Evolutionary conservation across 2,113 vertebrate species (phyloP).

Genomic region (Spheniscus mendiculus): DNA sequence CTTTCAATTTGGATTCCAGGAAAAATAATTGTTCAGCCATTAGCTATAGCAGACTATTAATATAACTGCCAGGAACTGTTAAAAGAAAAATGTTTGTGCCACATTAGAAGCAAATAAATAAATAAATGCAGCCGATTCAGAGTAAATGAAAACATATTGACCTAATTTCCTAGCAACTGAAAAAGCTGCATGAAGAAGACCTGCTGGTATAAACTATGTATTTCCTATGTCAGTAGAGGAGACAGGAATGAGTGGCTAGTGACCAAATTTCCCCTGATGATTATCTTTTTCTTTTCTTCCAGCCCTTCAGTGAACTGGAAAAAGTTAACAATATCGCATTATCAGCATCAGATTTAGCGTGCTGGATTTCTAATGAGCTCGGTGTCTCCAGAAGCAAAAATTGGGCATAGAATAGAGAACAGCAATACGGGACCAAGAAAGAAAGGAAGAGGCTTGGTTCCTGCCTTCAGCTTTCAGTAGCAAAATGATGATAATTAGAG

Average conservation of each 20-base stretch:
- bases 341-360: not conserved
- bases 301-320: not conserved
- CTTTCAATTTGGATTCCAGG: conserved; percentile 27
- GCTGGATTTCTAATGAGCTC: not conserved
- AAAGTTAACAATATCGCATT: not conserved
- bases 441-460: not conserved
- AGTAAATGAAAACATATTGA: conserved; percentile 42
- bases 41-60: conserved; percentile 41
- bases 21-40: conserved; percentile 40
- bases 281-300: not conserved
- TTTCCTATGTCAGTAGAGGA: not conserved
- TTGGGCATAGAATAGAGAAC: not conserved
- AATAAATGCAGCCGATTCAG: not conserved
- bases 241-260: not conserved
- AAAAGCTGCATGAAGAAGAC: not conserved
- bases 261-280: not conserved
- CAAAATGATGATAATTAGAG: not conserved
- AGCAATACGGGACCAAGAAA: not conserved
- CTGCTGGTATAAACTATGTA: conserved; percentile 17
- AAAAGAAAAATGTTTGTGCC: conserved; percentile 8
- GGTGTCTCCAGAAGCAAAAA: not conserved
- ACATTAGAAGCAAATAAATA: not conserved
- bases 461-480: not conserved
- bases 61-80: conserved; percentile 20
- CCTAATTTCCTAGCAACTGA: conserved; percentile 7